A percentile compares a stretch with the other conserved stretches of the same genome.
Evolutionary conservation across 1,140 invertebrate genomes (phyloP).

Genomic region (Drosophila parabipectinata): DNA sequence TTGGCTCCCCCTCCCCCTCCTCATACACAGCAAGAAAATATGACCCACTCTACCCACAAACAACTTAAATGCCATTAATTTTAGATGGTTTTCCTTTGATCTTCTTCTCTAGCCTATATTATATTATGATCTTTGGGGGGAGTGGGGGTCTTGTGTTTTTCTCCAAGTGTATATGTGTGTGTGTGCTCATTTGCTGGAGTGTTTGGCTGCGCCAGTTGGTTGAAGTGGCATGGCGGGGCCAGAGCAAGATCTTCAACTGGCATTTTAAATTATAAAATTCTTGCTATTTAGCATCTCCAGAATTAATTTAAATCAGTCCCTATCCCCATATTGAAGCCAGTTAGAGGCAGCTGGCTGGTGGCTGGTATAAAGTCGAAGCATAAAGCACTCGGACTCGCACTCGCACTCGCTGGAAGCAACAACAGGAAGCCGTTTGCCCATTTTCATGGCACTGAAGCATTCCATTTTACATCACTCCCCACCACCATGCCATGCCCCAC

Average conservation of each 20-base stretch:
- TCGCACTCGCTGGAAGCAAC: conserved; percentile 38
- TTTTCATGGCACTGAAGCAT: conserved; percentile 77
- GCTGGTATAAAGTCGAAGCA: conserved; percentile 20
- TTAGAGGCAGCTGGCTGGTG: conserved; percentile 27
- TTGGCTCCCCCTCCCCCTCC: not conserved
- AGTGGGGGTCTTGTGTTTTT: not conserved
- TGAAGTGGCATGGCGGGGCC: conserved; percentile 44
- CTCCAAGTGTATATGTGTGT: conserved; percentile 12
- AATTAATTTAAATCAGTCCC: conserved; percentile 68
- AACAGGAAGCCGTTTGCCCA: conserved; percentile 81
- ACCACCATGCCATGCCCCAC: not conserved
- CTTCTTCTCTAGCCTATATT: not conserved
- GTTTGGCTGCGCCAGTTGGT: conserved; percentile 48
- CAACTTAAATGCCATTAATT: not conserved
- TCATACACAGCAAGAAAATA: conserved; percentile 20
- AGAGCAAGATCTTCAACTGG: conserved; percentile 39
- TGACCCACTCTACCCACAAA: not conserved
- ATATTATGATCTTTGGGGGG: too few species aligned
- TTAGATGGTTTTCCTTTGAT: not conserved
- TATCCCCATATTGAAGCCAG: conserved; percentile 40
- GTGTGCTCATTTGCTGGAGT: conserved; percentile 68
- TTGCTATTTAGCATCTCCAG: conserved; percentile 71
- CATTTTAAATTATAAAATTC: conserved; percentile 76
- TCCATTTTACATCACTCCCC: conserved; percentile 62
- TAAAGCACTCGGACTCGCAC: conserved; percentile 58